A percentile compares a stretch with the other conserved stretches of the same genome.
phyloP scores from a whole-genome alignment of 1,140 invertebrate species.

The Cryptotermes secundus region DNA sequence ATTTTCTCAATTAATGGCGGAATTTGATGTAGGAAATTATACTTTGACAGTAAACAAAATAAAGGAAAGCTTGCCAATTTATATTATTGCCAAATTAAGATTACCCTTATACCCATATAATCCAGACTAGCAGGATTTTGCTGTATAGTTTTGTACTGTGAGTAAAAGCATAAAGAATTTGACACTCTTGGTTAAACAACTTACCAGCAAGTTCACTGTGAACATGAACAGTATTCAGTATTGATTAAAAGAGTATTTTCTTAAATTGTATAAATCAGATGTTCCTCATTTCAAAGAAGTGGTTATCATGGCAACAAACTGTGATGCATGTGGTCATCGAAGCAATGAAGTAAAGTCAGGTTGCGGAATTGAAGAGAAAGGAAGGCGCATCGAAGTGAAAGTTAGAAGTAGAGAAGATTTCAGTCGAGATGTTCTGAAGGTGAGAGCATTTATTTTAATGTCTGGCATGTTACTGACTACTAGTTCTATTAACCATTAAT shows the following conservation, averaged over 20 bases:
- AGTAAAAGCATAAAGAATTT: too few relatives aligned
- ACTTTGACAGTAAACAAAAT: too few relatives aligned
- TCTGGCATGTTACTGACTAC: too few relatives aligned
- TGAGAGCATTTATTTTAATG: constrained; percentile 43
- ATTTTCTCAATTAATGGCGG: too few relatives aligned
- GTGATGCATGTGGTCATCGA: constrained; percentile 85
- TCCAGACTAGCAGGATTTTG: too few relatives aligned
- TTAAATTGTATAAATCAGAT: constrained; percentile 52
- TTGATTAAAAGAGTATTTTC: neutral
- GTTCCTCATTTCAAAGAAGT: constrained; percentile 98
- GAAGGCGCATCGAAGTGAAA: constrained; percentile 74
- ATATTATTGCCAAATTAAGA: too few relatives aligned
- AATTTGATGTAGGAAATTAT: too few relatives aligned
- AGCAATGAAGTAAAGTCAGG: constrained; percentile 97
- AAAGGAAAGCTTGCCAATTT: too few relatives aligned
- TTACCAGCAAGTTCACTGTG: too few relatives aligned
- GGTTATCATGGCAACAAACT: constrained; percentile 94
- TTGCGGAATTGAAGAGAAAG: constrained; percentile 82
- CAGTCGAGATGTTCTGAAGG: constrained; percentile 89
- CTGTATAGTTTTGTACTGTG: too few relatives aligned
- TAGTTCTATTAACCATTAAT: neutral
- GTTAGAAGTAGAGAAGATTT: constrained; percentile 78
- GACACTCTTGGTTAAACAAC: too few relatives aligned
- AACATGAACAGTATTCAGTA: neutral
- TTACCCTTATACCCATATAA: too few relatives aligned